Evolutionary conservation across 2,888 invertebrate species (phyloP), one percentile per base, ranked within the genome.

Genomic region (Drosophila suboccidentalis): DNA sequence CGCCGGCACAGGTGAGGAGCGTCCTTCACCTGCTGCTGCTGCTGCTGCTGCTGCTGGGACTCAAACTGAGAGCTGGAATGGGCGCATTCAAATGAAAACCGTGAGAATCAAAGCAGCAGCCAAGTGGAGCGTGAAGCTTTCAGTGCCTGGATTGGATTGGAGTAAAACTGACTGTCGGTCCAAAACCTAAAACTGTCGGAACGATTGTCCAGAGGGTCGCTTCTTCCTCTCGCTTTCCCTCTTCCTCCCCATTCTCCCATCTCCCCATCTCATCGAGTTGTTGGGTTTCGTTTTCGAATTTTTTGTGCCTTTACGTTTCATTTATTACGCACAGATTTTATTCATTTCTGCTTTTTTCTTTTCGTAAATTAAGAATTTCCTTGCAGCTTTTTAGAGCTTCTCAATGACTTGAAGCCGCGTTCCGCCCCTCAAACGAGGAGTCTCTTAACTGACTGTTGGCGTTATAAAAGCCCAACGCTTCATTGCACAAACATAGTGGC

Each of bases 391-490:
- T 75, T 76, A 75, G 82, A 82, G 83, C 79, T 75, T 62, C 69
- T 83, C 83, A 79, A 84, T 82, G 79, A 82, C 82, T 72, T 64
- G 47, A 15, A 49, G 62, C 46, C 41, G 34, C 39, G 41, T 17
- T 38, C 65, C 64, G 11, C 26, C 66, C 47, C 39, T 47, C 53
- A 59, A 59, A 54, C 41, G 29, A 22, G 32, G 34, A 50, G 73
- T 53, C 71, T 38, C 59, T 73, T 72, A 84, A 75, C 84, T 82
- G 85, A 84, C 84, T 82, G 87, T 84, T 87, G 85, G 87, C 87
- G 85, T 82, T 87, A 85, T 85, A 87, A 85, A 87, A 87, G 87
- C 85, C 75, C 63, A 80, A 87, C 84, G 84, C 84, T 80, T 85
- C 87, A 85, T 87, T 87, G 87, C 87, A 82, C 84, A 85, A 85